A percentile compares a stretch with the other conserved stretches of the same genome.
Conservation (phyloP, 1,140 invertebrate genomes). For the Papilio helenus region DNA sequence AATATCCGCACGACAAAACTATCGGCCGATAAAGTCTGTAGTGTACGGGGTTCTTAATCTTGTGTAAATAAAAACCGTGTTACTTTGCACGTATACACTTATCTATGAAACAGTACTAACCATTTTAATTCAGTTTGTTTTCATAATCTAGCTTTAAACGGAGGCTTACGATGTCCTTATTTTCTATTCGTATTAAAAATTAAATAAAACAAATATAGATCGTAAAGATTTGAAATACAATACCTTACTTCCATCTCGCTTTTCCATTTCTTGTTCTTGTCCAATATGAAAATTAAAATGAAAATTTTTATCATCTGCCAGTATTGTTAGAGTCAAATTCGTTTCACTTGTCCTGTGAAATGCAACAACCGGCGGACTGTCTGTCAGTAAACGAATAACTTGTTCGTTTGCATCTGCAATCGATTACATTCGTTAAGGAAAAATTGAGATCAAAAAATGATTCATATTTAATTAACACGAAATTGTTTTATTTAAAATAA, state of each 20-base stretch:
- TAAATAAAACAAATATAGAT: not conserved
- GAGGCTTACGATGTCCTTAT: too few relatives aligned
- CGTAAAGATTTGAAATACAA: not conserved
- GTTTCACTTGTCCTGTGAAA: constrained; percentile 51
- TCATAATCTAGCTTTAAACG: too few relatives aligned
- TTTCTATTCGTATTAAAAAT: not conserved
- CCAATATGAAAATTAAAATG: constrained; percentile 52
- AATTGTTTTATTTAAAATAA: not conserved
- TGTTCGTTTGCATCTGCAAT: constrained; percentile 25
- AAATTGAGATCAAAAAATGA: too few relatives aligned
- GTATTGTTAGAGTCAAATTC: constrained; percentile 48
- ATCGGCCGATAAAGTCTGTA: too few relatives aligned
- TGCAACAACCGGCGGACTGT: constrained; percentile 51
- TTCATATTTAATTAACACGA: not conserved
- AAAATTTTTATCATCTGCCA: constrained; percentile 44
- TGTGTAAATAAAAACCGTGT: too few relatives aligned
- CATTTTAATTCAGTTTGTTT: too few relatives aligned
- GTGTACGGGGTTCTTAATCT: too few relatives aligned
- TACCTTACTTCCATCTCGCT: constrained; percentile 61
- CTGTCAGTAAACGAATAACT: constrained; percentile 40
- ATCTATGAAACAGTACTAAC: too few relatives aligned
- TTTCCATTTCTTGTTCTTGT: constrained; percentile 56
- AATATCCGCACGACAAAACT: too few relatives aligned
- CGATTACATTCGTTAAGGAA: not conserved
- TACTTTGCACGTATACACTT: too few relatives aligned